phyloP scores from a whole-genome alignment of 2,113 vertebrate species.

The Jaculus jaculus region DNA sequence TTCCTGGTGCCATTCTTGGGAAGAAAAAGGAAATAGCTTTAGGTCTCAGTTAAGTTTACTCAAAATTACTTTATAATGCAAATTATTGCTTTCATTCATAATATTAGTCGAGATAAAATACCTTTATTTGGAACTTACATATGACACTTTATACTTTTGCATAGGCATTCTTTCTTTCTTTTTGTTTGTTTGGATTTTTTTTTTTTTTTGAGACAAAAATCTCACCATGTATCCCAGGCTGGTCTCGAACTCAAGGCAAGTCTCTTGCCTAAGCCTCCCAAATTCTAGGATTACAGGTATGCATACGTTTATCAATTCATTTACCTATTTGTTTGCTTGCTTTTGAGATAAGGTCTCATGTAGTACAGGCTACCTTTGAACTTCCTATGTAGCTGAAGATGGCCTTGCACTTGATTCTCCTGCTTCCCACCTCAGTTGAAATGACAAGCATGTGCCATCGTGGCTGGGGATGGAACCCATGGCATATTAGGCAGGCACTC shows the following conservation, averaged over 20 bases:
- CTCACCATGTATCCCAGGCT: background rate
- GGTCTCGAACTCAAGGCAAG: background rate
- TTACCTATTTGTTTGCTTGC: too few species aligned
- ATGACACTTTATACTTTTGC: background rate
- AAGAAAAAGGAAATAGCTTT: background rate
- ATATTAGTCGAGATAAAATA: background rate
- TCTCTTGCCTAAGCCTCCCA: too few species aligned
- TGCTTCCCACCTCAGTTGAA: too few species aligned
- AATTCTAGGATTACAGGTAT: too few species aligned
- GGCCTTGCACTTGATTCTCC: too few species aligned
- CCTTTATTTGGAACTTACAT: background rate
- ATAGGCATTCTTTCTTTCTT: background rate
- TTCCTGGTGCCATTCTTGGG: conserved; percentile 71
- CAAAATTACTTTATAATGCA: fast-evolving
- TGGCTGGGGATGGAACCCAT: background rate
- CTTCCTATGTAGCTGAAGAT: too few species aligned
- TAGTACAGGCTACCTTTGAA: too few species aligned
- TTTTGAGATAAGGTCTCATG: too few species aligned
- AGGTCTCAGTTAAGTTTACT: too few species aligned
- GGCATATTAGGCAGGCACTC: background rate
- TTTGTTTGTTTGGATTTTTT: background rate
- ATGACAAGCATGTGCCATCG: too few species aligned
- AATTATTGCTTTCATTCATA: background rate
- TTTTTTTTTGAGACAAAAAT: background rate
- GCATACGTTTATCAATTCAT: too few species aligned